These are phyloP conservation scores for Aphelinus atriplicis DNA, from an alignment of 1,140 invertebrate species.

Conservation along the genomic window DNA sequence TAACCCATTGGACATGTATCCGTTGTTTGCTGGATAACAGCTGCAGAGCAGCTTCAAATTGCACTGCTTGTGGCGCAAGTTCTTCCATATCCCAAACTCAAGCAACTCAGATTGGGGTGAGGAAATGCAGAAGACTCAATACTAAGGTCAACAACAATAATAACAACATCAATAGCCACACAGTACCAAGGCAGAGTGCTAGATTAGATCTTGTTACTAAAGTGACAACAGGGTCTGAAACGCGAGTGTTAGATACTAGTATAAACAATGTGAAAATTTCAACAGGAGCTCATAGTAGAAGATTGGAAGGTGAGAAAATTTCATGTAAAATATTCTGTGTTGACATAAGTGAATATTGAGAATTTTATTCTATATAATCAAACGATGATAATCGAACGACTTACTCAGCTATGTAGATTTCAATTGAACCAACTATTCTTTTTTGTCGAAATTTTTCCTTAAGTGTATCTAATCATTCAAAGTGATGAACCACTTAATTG, in stretches of 20 bases:
- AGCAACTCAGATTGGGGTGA: slow-evolving; percentile 58
- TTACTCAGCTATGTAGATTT: background rate
- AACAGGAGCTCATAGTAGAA: slow-evolving; percentile 45
- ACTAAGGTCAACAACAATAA: slow-evolving; percentile 49
- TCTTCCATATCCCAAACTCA: slow-evolving; percentile 58
- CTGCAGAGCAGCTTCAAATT: slow-evolving; percentile 57
- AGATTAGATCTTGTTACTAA: slow-evolving; percentile 51
- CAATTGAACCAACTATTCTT: background rate
- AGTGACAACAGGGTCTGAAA: slow-evolving; percentile 51
- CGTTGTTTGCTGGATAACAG: slow-evolving; percentile 61
- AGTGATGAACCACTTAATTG: background rate
- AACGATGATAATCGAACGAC: background rate
- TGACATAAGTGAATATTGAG: background rate
- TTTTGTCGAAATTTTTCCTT: background rate
- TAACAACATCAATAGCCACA: no score
- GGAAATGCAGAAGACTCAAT: slow-evolving; percentile 58
- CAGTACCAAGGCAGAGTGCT: slow-evolving; percentile 43
- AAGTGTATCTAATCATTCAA: background rate
- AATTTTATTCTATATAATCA: background rate
- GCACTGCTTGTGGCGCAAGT: slow-evolving; percentile 61
- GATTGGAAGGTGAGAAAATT: slow-evolving; percentile 47
- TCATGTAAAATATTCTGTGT: background rate
- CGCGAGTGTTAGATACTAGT: slow-evolving; percentile 51
- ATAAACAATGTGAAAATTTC: slow-evolving; percentile 49
- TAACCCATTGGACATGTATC: slow-evolving; percentile 63